These are phyloP conservation scores for Mechanitis messenoides DNA, from an alignment of 2,888 invertebrate genomes.

Conservation along the genomic window DNA sequence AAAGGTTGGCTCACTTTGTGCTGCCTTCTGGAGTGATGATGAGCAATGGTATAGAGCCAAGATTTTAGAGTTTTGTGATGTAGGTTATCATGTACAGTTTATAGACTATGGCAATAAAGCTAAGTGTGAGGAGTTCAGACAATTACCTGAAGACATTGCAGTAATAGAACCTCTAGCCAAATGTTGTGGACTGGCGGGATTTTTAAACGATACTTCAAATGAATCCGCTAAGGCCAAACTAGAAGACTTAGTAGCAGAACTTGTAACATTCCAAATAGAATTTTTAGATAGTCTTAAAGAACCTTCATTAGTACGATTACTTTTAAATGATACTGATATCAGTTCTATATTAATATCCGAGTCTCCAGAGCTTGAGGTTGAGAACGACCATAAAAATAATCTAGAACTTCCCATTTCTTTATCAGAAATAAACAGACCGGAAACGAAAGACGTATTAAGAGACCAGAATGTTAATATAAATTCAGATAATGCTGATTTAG, in stretches of 20 bases:
- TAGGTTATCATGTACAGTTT: constrained; percentile 77
- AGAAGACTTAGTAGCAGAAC: constrained; percentile 51
- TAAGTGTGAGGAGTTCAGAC: constrained; percentile 75
- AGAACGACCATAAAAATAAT: constrained; percentile 14
- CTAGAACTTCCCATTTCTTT: constrained; percentile 12
- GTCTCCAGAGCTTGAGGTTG: constrained; percentile 17
- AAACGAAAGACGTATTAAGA: constrained; percentile 1
- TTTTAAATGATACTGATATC: constrained; percentile 70
- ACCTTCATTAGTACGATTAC: constrained; percentile 77
- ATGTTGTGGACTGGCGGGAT: constrained; percentile 76
- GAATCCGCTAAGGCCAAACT: constrained; percentile 54
- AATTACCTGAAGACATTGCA: constrained; percentile 78
- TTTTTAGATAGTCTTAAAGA: constrained; percentile 77
- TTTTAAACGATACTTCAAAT: constrained; percentile 66
- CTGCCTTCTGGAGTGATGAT: constrained; percentile 81
- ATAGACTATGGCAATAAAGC: constrained; percentile 84
- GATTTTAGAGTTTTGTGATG: constrained; percentile 76
- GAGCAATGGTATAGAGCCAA: constrained; percentile 81
- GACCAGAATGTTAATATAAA: constrained; percentile 2
- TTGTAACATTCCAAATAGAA: constrained; percentile 74
- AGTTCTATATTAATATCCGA: constrained; percentile 32
- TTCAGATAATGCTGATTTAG: constrained; percentile 23
- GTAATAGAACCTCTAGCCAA: constrained; percentile 78
- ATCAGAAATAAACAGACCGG: constrained; percentile 13
- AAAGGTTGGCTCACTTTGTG: constrained; percentile 78